Percentiles rank a stretch among this genome's conserved stretches.
Conservation (phyloP, 2,888 invertebrate species). For the Cryptops parisi region DNA sequence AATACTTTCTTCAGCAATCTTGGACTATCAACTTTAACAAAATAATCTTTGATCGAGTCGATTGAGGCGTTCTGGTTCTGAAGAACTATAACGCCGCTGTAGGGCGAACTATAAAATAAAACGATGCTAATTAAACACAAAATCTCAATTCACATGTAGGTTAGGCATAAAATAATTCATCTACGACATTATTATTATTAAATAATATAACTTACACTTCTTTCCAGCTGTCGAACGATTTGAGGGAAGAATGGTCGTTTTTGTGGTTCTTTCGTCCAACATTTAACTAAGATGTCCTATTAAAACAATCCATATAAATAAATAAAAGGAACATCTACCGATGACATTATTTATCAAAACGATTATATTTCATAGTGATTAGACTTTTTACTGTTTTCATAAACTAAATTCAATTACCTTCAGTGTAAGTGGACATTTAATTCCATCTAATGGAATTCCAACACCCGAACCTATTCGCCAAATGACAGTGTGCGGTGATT, state of each 20-base stretch:
- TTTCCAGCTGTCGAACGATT: slow-evolving; percentile 15
- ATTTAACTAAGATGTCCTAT: slow-evolving; percentile 15
- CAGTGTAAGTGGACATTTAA: slow-evolving; percentile 28
- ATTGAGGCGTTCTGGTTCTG: slow-evolving; percentile 11
- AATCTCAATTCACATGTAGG: not conserved
- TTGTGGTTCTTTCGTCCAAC: slow-evolving; percentile 13
- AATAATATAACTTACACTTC: slow-evolving; percentile 16
- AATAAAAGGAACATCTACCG: too few relatives aligned
- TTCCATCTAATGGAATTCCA: slow-evolving; percentile 24
- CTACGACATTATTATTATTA: too few relatives aligned
- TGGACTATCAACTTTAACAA: too few relatives aligned
- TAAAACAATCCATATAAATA: too few relatives aligned
- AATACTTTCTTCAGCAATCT: too few relatives aligned
- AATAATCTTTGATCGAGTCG: slow-evolving; percentile 6
- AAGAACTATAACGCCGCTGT: slow-evolving; percentile 10
- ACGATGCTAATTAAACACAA: not conserved
- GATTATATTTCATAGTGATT: too few relatives aligned
- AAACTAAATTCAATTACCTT: slow-evolving; percentile 24
- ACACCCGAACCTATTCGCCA: slow-evolving; percentile 25
- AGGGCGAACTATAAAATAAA: not conserved
- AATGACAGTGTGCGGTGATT: slow-evolving; percentile 23
- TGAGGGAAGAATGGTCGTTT: slow-evolving; percentile 16
- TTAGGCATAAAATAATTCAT: too few relatives aligned
- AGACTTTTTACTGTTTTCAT: too few relatives aligned
- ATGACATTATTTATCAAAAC: too few relatives aligned